Base-by-base conservation (phyloP, 2,888 invertebrate genomes). In the Encarsia formosa region DNA sequence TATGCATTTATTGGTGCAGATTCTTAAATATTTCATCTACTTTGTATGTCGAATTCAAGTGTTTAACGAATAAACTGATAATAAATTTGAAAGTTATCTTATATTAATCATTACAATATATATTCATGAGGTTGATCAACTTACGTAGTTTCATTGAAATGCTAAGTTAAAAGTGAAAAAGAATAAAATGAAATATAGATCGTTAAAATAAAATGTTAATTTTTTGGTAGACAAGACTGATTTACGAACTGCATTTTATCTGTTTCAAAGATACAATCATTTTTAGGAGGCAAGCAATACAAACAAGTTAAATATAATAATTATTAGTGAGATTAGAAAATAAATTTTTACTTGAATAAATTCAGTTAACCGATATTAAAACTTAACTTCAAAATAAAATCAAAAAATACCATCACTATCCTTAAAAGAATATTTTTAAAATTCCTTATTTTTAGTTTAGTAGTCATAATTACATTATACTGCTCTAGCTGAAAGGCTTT, bases 1-100 rank as follows among this genome's bases (percentile, higher is more conserved):
- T 62, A 64, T 70, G 65, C 69, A 68, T 63, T 65, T 70, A 65
- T 71, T 71, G 70, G 69, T 71, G 66, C 66, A 68, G 64, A 67
- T 66, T 69, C 66, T 67, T 60, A 59, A 60, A 63, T 60, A 57
- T 61, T 65, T 63, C 58, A 59, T 64, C 59, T 65, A 66, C 66
- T 68, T 66, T 65, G 61, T 68, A 66, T 66, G 65, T 63, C 61
- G 57, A 66, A 67, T 68, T 68, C 68, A 59, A 63, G 66, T 70
- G 66, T 68, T 68, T 16, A 13, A 38, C 18, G n/a, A 20, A 22
- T 54, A 43, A 52, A 55, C 18, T 37, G 49, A 50, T 15, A 37
- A n/a, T 3, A 5, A 5, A 37, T 58, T 54, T 37, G 23, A 41
- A 42, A 48, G 47, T 37, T 19, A 51, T 50, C 54, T 50, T 52